These are phyloP conservation scores for Metopia argyrocephala DNA, from an alignment of 2,888 invertebrate species.

Conservation along the genomic window DNA sequence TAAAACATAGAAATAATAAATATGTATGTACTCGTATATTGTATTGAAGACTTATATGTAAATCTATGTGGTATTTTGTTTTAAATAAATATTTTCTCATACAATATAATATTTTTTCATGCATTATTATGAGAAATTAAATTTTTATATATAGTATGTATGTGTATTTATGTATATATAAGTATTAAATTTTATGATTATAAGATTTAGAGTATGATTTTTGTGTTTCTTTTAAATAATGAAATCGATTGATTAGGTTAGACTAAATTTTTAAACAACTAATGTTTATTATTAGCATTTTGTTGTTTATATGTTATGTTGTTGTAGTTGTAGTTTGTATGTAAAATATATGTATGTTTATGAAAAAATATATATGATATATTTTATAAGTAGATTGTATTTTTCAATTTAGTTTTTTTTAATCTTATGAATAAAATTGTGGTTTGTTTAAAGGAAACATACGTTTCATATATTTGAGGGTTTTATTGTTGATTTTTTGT, in stretches of 20 bases:
- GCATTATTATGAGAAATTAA: constrained; percentile 41
- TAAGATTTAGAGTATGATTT: background rate
- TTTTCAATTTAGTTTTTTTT: background rate
- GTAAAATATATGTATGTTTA: constrained; percentile 40
- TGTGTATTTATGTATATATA: background rate
- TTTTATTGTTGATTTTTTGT: constrained; percentile 46
- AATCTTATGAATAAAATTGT: constrained; percentile 47
- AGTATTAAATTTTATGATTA: background rate
- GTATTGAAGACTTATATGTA: background rate
- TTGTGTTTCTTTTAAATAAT: background rate
- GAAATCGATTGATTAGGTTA: constrained; percentile 11
- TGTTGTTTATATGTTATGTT: background rate
- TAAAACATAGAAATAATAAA: background rate
- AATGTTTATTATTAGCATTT: constrained; percentile 17
- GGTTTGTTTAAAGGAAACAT: constrained; percentile 60
- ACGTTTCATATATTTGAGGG: constrained; percentile 59
- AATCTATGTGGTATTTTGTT: background rate
- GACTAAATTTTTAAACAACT: constrained; percentile 30
- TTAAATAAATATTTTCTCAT: background rate
- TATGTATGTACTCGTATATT: background rate
- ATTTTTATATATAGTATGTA: background rate
- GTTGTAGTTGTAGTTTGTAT: constrained; percentile 16
- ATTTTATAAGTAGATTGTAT: constrained; percentile 33
- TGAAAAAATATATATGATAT: constrained; percentile 63
- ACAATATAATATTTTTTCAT: constrained; percentile 1